A percentile compares a stretch with the other conserved stretches of the same genome.
Evolutionary conservation across 1,140 invertebrate genomes (phyloP).

Genomic region (Drosophila pallidifrons): DNA sequence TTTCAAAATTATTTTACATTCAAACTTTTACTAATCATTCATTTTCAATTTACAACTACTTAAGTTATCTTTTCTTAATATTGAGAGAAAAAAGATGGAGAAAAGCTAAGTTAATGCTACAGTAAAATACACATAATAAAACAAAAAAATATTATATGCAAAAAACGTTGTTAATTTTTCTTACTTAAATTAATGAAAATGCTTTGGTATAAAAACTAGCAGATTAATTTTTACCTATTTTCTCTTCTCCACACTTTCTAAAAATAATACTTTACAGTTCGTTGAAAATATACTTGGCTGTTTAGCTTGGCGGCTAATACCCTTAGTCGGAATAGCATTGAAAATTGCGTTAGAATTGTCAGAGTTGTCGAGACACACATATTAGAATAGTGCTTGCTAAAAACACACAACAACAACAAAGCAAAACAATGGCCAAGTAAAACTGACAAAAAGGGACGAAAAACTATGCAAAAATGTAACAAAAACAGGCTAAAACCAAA

Average conservation of each 20-base stretch:
- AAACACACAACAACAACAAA: conserved; percentile 14
- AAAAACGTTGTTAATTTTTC: background rate
- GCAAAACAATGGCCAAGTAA: conserved; percentile 4
- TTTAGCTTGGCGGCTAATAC: conserved; percentile 29
- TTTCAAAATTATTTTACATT: too few relatives aligned
- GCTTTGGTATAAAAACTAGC: background rate
- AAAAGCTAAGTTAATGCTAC: too few relatives aligned
- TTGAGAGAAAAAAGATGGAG: too few relatives aligned
- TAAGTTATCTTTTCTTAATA: too few relatives aligned
- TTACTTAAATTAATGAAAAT: background rate
- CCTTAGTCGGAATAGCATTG: conserved; percentile 18
- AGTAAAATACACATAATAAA: background rate
- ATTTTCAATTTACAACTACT: too few relatives aligned
- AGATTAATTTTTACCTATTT: background rate
- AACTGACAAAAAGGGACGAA: conserved; percentile 55
- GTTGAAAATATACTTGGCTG: conserved; percentile 11
- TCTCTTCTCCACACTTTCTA: background rate
- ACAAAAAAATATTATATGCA: background rate
- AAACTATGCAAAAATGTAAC: conserved; percentile 80
- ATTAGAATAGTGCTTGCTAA: conserved; percentile 39
- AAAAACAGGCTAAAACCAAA: conserved; percentile 49
- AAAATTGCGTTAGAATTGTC: conserved; percentile 44
- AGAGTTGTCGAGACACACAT: background rate
- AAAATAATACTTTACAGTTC: background rate
- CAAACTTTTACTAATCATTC: too few relatives aligned